phyloP scores from a whole-genome alignment of 2,888 invertebrate species.

The Dendrolimus pini region DNA sequence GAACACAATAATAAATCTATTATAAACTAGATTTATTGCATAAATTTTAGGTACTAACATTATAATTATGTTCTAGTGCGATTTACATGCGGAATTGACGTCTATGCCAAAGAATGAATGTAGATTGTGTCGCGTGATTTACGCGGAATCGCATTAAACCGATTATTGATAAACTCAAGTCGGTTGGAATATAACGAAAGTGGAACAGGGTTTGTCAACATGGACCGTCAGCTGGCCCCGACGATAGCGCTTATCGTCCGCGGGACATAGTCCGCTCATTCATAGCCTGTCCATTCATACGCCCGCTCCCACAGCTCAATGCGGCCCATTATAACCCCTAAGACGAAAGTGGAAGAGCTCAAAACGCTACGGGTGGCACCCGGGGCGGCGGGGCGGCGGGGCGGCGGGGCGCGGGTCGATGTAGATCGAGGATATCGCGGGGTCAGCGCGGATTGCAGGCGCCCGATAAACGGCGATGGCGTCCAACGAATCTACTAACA shows the following conservation, averaged over 20 bases:
- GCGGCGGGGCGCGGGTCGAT: slow-evolving; percentile 51
- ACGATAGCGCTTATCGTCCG: slow-evolving; percentile 70
- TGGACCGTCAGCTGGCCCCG: slow-evolving; percentile 70
- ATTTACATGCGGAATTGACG: background rate
- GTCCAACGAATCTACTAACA: slow-evolving; percentile 40
- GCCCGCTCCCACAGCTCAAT: slow-evolving; percentile 35
- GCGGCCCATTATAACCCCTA: slow-evolving; percentile 42
- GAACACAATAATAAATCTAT: too few relatives aligned
- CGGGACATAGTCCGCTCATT: slow-evolving; percentile 75
- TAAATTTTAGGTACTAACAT: too few relatives aligned
- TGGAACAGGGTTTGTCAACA: slow-evolving; percentile 74
- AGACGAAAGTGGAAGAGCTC: slow-evolving; percentile 32
- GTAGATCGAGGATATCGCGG: slow-evolving; percentile 73
- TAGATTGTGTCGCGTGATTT: background rate
- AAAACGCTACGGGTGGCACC: slow-evolving; percentile 27
- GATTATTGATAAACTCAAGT: slow-evolving; percentile 59
- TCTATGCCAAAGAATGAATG: background rate
- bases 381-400: slow-evolving; percentile 42
- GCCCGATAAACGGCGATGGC: slow-evolving; percentile 62
- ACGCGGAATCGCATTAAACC: slow-evolving; percentile 22
- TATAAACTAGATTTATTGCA: too few relatives aligned
- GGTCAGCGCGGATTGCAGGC: slow-evolving; percentile 75
- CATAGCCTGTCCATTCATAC: slow-evolving; percentile 73
- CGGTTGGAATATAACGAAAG: slow-evolving; percentile 54
- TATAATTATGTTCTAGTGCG: too few relatives aligned